These are phyloP conservation scores for Xanthorhoe spadicearia DNA, from an alignment of 2,888 invertebrate genomes.

Conservation along the genomic window DNA sequence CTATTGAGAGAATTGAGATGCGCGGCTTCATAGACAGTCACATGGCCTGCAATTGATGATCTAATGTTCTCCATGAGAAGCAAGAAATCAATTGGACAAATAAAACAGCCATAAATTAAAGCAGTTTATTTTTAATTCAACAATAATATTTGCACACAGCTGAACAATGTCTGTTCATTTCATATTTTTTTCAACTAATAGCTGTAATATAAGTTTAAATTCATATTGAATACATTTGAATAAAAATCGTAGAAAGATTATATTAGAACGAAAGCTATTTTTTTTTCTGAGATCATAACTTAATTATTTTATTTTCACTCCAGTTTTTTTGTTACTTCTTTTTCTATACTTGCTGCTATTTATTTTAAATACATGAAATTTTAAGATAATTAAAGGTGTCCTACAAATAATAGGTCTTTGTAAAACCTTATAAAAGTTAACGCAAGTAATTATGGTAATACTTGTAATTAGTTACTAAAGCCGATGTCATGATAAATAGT, in stretches of 20 bases:
- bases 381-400: too few relatives aligned
- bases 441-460: background rate
- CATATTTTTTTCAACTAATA: background rate
- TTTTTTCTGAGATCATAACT: too few relatives aligned
- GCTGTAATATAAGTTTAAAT: background rate
- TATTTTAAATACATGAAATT: too few relatives aligned
- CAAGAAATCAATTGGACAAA: constrained; percentile 24
- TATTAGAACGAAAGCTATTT: background rate
- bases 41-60: constrained; percentile 46
- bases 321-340: too few relatives aligned
- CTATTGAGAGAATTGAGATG: constrained; percentile 78
- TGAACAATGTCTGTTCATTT: constrained; percentile 14
- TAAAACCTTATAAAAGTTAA: background rate
- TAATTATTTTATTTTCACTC: too few relatives aligned
- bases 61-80: constrained; percentile 19
- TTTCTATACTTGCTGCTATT: too few relatives aligned
- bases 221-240: background rate
- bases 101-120: constrained; percentile 7
- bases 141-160: constrained; percentile 11
- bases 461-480: background rate
- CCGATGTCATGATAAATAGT: background rate
- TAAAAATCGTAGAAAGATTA: background rate
- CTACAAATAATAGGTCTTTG: background rate
- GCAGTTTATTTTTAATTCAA: background rate
- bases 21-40: constrained; percentile 65